Conservation (phyloP, 2,888 invertebrate species). For the Dicroscelio sp. region DNA sequence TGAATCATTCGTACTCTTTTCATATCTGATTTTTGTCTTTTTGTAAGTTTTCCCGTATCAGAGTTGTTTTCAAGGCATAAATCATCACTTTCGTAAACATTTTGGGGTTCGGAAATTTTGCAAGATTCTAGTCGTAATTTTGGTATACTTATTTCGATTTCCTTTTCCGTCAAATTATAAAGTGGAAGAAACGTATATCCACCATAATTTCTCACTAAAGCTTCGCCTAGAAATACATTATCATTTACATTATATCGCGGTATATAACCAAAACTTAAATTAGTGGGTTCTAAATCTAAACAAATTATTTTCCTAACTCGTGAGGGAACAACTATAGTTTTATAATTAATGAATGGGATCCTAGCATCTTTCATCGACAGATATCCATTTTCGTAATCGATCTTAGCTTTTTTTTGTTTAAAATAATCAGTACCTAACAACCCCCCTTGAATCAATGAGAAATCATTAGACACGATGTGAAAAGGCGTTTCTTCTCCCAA, state of each 20-base stretch:
- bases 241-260: constrained; percentile 25
- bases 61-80: no score
- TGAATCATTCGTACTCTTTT: no score
- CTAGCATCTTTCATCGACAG: background rate
- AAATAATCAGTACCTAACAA: background rate
- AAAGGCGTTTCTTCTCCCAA: background rate
- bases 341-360: background rate
- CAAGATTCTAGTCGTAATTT: no score
- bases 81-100: no score
- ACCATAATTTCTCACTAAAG: constrained; percentile 55
- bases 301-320: constrained; percentile 15
- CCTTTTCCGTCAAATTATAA: no score
- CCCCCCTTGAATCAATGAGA: background rate
- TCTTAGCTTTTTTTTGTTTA: background rate
- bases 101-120: no score
- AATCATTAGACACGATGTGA: background rate
- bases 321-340: background rate
- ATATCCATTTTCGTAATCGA: background rate
- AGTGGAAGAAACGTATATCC: no score
- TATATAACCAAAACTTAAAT: constrained; percentile 65
- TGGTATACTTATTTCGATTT: no score
- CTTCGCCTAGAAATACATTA: constrained; percentile 60
- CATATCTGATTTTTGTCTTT: no score
- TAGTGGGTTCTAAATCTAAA: constrained; percentile 43
- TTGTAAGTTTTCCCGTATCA: no score